Evolutionary conservation across 2,113 vertebrate species (phyloP).

Genomic region (Peromyscus californicus): DNA sequence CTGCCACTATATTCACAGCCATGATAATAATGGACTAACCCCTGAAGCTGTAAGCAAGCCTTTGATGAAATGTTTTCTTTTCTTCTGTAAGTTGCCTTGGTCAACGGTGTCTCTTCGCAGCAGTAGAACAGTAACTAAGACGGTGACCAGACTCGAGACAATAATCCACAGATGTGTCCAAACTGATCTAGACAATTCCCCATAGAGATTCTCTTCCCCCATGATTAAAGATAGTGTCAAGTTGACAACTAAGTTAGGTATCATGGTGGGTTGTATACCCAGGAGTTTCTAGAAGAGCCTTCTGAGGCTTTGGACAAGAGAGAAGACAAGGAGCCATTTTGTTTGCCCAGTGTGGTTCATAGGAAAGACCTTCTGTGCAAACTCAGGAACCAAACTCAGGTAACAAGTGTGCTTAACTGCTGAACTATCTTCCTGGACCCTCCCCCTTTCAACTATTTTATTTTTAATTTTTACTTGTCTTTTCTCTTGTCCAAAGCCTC

Average conservation of each 20-base stretch:
- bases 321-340: too few relatives aligned
- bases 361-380: not conserved
- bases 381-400: not conserved
- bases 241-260: not conserved
- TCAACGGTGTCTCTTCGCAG: not conserved
- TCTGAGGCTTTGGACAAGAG: too few relatives aligned
- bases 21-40: not conserved
- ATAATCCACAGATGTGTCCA: too few relatives aligned
- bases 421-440: not conserved
- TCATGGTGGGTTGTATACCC: not conserved
- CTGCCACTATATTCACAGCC: not conserved
- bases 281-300: not conserved
- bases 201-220: not conserved
- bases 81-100: not conserved
- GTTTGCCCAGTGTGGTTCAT: not conserved
- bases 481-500: not conserved
- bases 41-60: not conserved
- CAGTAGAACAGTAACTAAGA: not conserved
- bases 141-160: not conserved
- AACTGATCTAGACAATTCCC: not conserved
- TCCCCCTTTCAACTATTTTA: not conserved
- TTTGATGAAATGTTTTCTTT: not conserved
- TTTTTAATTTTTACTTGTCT: not conserved
- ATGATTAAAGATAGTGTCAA: not conserved
- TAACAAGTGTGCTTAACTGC: not conserved